A percentile compares a stretch with the other conserved stretches of the same genome.
Conservation (phyloP, 2,113 vertebrate genomes). For the Alouatta palliata region DNA sequence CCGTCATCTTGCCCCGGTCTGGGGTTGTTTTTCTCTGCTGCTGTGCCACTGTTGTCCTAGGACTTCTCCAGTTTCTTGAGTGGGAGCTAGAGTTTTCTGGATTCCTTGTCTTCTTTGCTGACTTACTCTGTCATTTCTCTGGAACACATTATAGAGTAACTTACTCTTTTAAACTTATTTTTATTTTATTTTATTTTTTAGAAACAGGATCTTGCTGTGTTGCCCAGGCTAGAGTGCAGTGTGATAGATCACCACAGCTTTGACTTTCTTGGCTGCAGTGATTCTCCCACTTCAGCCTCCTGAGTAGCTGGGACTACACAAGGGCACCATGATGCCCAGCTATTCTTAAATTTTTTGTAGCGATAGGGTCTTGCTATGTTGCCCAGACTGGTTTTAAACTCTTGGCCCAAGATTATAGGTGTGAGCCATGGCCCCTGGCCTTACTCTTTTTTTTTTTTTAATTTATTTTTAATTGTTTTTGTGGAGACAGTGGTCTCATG, state of each 20-base stretch:
- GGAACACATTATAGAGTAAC: background rate
- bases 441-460: background rate
- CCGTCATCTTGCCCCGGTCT: accelerated
- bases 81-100: too few species aligned
- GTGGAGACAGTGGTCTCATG: too few species aligned
- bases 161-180: background rate
- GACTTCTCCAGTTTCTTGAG: too few species aligned
- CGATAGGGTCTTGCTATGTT: background rate
- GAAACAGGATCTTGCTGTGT: background rate
- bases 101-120: background rate
- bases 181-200: background rate
- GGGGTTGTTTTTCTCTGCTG: background rate
- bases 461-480: background rate
- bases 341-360: background rate
- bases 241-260: background rate
- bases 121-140: background rate
- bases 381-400: background rate
- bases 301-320: background rate
- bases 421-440: background rate
- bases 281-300: background rate
- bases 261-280: background rate
- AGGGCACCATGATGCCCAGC: background rate
- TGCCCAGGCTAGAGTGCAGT: background rate
- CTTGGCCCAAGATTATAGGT: background rate
- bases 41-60: background rate